A percentile compares a stretch with the other conserved stretches of the same genome.
Evolutionary conservation across 2,888 invertebrate species (phyloP).

Genomic region (Spodoptera picta): DNA sequence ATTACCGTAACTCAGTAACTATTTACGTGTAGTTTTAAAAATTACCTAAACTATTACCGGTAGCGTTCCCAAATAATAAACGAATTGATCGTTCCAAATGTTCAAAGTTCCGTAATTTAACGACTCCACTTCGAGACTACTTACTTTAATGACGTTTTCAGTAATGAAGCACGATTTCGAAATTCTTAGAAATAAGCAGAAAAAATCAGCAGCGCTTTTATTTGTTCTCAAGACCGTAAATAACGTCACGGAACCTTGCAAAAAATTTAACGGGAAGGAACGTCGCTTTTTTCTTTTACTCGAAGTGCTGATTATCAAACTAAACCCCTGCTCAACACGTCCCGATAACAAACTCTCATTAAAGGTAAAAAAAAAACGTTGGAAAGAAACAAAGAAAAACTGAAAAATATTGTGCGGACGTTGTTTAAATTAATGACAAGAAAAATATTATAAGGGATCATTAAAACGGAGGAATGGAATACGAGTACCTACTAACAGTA

Average conservation of each 20-base stretch:
- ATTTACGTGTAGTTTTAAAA: constrained; percentile 27
- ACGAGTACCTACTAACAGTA: constrained; percentile 13
- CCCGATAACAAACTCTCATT: constrained; percentile 53
- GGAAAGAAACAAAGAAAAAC: constrained; percentile 39
- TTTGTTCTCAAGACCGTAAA: constrained; percentile 32
- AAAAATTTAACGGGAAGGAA: constrained; percentile 26
- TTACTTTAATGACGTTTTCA: constrained; percentile 6
- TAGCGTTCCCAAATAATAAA: constrained; percentile 1
- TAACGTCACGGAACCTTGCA: constrained; percentile 36
- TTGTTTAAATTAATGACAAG: constrained; percentile 53
- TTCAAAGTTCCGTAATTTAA: no score
- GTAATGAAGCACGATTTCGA: constrained; percentile 27
- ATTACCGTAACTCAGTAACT: constrained; percentile 65
- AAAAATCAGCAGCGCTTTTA: constrained; percentile 11
- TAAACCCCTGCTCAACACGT: constrained; percentile 52
- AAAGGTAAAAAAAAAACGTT: constrained; percentile 24
- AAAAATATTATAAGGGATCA: constrained; percentile 55
- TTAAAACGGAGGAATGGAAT: constrained; percentile 43
- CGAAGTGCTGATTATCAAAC: constrained; percentile 56
- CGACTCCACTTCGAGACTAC: background rate
- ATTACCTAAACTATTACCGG: constrained; percentile 4
- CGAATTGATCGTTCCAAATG: no score
- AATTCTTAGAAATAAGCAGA: constrained; percentile 15
- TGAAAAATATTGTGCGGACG: constrained; percentile 38
- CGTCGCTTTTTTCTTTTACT: constrained; percentile 35